Conservation (phyloP, 92 coral and sea anemone species). For the Virgularia gustaviana region DNA sequence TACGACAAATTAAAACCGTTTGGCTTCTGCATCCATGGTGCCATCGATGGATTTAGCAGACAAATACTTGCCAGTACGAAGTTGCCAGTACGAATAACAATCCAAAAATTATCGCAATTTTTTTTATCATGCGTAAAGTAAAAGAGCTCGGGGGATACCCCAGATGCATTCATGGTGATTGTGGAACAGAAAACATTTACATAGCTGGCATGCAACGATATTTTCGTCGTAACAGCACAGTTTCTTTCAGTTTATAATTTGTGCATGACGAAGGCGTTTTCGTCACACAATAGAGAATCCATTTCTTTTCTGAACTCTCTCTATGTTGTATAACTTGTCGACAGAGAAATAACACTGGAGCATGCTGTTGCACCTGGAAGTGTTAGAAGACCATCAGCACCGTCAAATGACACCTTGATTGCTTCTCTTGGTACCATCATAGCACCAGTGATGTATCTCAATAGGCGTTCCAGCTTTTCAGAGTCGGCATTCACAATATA, state of each 20-base stretch:
- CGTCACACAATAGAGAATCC: slow-evolving; percentile 25
- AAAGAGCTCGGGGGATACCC: slow-evolving; percentile 6
- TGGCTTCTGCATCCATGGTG: slow-evolving; percentile 1
- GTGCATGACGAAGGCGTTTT: slow-evolving; percentile 51
- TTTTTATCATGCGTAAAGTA: not conserved
- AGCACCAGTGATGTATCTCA: slow-evolving; percentile 47
- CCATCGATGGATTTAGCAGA: not conserved
- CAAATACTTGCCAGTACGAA: not conserved
- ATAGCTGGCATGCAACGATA: slow-evolving; percentile 32
- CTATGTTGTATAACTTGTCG: slow-evolving; percentile 48
- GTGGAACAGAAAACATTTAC: slow-evolving; percentile 30
- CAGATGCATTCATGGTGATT: slow-evolving; percentile 16
- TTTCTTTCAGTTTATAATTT: not conserved
- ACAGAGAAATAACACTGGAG: slow-evolving; percentile 50
- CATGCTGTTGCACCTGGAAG: slow-evolving; percentile 51
- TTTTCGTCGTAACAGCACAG: slow-evolving; percentile 19
- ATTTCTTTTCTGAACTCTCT: slow-evolving; percentile 57
- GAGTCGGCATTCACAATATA: slow-evolving; percentile 50
- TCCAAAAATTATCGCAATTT: slow-evolving; percentile 4
- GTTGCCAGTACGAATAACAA: not conserved
- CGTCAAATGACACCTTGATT: slow-evolving; percentile 46
- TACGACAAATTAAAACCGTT: not conserved
- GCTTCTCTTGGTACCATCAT: slow-evolving; percentile 48
- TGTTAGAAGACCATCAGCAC: slow-evolving; percentile 52
- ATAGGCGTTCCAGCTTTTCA: slow-evolving; percentile 39